Evolutionary conservation across 2,113 vertebrate genomes (phyloP).

Genomic region (Dicrurus megarhynchus): DNA sequence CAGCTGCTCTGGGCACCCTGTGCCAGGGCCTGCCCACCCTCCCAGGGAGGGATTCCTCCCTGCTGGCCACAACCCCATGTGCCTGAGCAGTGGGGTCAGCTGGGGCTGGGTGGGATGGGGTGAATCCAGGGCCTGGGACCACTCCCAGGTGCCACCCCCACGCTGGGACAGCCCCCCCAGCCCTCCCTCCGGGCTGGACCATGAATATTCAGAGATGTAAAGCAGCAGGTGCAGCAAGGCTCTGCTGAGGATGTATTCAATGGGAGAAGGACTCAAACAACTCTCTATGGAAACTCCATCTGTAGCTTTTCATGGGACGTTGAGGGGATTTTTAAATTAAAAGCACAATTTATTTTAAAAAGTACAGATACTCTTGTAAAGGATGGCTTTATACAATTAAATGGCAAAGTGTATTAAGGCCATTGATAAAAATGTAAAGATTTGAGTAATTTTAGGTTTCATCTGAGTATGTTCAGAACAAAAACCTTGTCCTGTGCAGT

Average conservation of each 20-base stretch:
- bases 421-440: constrained; percentile 69
- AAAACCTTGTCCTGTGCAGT: background rate
- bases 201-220: constrained; percentile 73
- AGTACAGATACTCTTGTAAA: constrained; percentile 36
- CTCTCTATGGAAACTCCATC: constrained; percentile 69
- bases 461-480: constrained; percentile 35
- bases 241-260: constrained; percentile 52
- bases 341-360: constrained; percentile 61
- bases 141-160: constrained; percentile 43
- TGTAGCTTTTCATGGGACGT: constrained; percentile 66
- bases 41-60: fast-evolving
- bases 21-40: background rate
- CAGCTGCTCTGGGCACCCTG: background rate
- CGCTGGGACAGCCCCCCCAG: background rate
- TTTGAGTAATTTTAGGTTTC: constrained; percentile 63
- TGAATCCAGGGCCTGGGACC: background rate
- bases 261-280: constrained; percentile 64
- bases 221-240: constrained; percentile 73
- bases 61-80: background rate
- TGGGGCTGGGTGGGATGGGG: background rate
- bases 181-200: background rate
- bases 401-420: constrained; percentile 58
- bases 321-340: background rate
- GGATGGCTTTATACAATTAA: constrained; percentile 51
- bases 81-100: background rate